Evolutionary conservation across 2,113 vertebrate species (phyloP).

Genomic region (Pygoscelis antarcticus): DNA sequence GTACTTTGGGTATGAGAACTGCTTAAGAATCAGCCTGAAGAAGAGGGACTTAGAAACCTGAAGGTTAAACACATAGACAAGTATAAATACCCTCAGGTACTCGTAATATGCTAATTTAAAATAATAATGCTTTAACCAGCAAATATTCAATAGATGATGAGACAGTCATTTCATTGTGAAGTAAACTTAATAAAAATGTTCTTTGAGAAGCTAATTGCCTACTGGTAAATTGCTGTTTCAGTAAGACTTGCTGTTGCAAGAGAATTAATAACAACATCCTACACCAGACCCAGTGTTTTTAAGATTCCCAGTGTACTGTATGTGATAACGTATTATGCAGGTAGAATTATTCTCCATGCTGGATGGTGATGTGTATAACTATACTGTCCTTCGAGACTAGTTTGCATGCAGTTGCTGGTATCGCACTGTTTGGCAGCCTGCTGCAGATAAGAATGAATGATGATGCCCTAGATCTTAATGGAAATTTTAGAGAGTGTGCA

Average conservation of each 20-base stretch:
- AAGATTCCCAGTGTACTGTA: constrained; percentile 26
- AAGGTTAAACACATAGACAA: constrained; percentile 1
- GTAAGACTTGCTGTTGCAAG: constrained; percentile 63
- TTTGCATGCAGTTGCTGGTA: constrained; percentile 67
- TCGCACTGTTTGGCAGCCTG: constrained; percentile 66
- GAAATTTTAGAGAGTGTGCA: constrained; percentile 71
- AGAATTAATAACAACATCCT: constrained; percentile 34
- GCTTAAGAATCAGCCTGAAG: not conserved
- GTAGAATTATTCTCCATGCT: constrained; percentile 53
- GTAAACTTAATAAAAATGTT: constrained; percentile 69
- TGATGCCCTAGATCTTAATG: constrained; percentile 83
- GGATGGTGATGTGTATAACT: constrained; percentile 60
- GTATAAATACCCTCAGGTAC: constrained; percentile 22
- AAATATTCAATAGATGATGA: constrained; percentile 51
- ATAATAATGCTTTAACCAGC: constrained; percentile 61
- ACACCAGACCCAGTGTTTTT: constrained; percentile 24
- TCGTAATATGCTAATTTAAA: constrained; percentile 53
- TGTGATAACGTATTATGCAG: constrained; percentile 47
- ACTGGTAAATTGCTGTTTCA: constrained; percentile 72
- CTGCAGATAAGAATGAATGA: constrained; percentile 83
- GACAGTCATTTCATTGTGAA: constrained; percentile 66
- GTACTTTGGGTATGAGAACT: not conserved
- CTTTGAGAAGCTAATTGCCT: constrained; percentile 74
- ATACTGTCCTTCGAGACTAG: constrained; percentile 70
- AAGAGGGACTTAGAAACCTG: not conserved